Evolutionary conservation across 2,113 vertebrate genomes (phyloP).

Genomic region (Cynocephalus volans): DNA sequence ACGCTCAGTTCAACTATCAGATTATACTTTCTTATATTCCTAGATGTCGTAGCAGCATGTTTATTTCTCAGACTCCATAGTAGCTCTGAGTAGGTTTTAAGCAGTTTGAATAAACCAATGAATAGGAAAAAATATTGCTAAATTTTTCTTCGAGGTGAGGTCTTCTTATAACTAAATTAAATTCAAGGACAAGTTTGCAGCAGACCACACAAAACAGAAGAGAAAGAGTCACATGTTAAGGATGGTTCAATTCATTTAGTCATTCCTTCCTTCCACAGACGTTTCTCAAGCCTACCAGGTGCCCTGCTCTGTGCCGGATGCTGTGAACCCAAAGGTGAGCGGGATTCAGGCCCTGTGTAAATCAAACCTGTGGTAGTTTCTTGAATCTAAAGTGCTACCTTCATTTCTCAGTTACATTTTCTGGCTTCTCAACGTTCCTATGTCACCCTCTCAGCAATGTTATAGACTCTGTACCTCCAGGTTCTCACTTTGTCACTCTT

Average conservation of each 20-base stretch:
- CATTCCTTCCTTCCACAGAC: background rate
- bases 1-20: background rate
- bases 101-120: background rate
- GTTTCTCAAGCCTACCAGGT: background rate
- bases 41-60: background rate
- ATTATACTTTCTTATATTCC: background rate
- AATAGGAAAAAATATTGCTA: background rate
- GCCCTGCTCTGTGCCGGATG: too few relatives aligned
- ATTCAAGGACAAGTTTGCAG: background rate
- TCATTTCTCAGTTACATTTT: background rate
- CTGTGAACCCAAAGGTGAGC: background rate
- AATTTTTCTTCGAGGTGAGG: background rate
- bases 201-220: background rate
- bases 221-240: background rate
- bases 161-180: conserved; percentile 17
- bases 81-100: conserved; percentile 4
- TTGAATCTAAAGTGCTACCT: background rate
- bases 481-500: background rate
- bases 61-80: background rate
- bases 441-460: background rate
- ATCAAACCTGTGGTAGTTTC: background rate
- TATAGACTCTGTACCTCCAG: background rate
- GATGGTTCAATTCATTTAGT: background rate
- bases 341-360: background rate
- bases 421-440: background rate